Base-by-base conservation (phyloP, 2,888 invertebrate species). In the Geotrupes spiniger region DNA sequence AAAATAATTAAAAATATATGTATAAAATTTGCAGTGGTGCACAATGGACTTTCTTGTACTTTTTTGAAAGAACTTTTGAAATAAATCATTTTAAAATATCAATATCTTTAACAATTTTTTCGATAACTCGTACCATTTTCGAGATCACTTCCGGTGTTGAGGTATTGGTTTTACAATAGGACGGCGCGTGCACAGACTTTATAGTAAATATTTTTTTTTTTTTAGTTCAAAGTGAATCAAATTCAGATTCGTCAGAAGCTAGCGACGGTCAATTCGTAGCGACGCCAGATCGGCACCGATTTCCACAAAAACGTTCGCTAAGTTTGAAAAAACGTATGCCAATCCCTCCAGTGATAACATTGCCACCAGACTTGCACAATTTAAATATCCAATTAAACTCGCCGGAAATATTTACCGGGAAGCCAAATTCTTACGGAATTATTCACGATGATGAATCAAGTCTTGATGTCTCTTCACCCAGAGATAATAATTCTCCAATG, bases 381-480 rank as follows among this genome's bases (percentile, higher is more conserved):
- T 63, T 72, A 50, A 72, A 69, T 52, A 69, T 73, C 46, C 70
- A 70, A 49, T 58, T 73, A 38, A 71, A 72, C 61, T 72, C 72
- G 1, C 62, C 71, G 12, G 72, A 72, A 57, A 51, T 71, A 43
- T 72, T 70, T 49, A 64, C 71, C 46, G 63, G 65, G 27, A 77
- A 74, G 60, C 69, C 72, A 41, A 75, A 74, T 64, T 73, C 71
- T 31, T 76, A 74, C 56, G 73, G 73, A 45, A 70, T 74, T 46
- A 73, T 79, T 61, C 78, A 78, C 58, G 83, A 83, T 62, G 84
- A 84, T 54, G 84, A 84, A 62, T 82, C 82, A 16, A 82, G 82
- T 65, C 72, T 83, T 44, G 83, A 83, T 57, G 79, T 82, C 29
- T 82, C 83, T 4, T 83, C 83, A 14, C 83, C 83, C 2, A 71